Conservation (phyloP, 1,140 invertebrate species). For the Drosophila baimaii region DNA sequence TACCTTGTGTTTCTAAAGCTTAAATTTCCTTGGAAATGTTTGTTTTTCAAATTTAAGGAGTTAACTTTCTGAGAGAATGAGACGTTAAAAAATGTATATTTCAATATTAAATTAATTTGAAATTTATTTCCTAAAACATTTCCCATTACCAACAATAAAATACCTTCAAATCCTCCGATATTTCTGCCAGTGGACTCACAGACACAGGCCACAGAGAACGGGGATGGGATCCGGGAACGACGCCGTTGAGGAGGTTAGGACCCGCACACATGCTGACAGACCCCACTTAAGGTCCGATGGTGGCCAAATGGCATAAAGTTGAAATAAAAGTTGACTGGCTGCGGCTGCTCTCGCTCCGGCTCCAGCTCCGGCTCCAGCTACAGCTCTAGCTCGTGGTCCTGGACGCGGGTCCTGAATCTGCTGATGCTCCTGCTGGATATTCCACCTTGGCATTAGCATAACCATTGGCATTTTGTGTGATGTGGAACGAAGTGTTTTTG, state of each 20-base stretch:
- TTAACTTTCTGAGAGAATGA: too few species aligned
- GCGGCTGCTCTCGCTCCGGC: constrained; percentile 28
- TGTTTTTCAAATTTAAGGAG: too few species aligned
- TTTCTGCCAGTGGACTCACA: constrained; percentile 4
- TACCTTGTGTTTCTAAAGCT: too few species aligned
- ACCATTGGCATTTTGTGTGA: constrained; percentile 55
- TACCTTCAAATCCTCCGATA: neutral
- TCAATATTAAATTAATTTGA: too few species aligned
- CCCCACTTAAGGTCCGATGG: constrained; percentile 62
- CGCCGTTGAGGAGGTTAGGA: constrained; percentile 29
- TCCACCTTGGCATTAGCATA: constrained; percentile 56
- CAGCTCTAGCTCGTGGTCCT: neutral
- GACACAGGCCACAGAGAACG: neutral
- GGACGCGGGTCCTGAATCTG: constrained; percentile 5
- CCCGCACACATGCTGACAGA: constrained; percentile 72
- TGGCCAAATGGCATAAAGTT: constrained; percentile 77
- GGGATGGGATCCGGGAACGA: neutral
- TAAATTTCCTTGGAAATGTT: too few species aligned
- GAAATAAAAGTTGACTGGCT: constrained; percentile 70
- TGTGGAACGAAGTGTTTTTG: constrained; percentile 43
- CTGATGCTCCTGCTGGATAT: constrained; percentile 28
- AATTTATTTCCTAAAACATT: too few species aligned
- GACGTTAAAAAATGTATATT: too few species aligned
- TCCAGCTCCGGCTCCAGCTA: constrained; percentile 1
- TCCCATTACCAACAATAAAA: neutral